A percentile compares a stretch with the other conserved stretches of the same genome.
phyloP scores from a whole-genome alignment of 2,113 vertebrate genomes.

The Hemiscyllium ocellatum region DNA sequence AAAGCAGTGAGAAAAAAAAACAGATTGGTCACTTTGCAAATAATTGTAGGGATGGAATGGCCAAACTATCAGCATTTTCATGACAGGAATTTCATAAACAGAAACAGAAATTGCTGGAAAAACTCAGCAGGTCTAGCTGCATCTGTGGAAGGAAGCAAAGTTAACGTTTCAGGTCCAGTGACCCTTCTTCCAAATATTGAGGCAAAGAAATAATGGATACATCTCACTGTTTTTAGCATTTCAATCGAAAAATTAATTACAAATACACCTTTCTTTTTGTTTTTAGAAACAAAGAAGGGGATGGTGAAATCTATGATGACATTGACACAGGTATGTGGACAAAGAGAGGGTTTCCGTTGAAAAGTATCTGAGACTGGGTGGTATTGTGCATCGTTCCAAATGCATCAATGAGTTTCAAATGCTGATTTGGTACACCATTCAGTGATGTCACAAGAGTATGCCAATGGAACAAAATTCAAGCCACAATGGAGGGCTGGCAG shows the following conservation, averaged over 20 bases:
- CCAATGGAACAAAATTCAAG: not conserved
- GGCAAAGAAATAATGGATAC: not conserved
- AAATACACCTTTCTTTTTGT: conserved; percentile 37
- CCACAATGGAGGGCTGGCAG: not conserved
- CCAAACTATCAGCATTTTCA: not conserved
- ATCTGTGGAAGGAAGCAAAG: no score
- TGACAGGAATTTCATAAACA: not conserved
- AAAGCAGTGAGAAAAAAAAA: not conserved
- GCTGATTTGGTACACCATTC: not conserved
- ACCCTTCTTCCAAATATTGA: no score
- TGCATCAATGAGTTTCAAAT: no score
- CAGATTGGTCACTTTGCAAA: not conserved
- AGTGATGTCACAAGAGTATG: not conserved
- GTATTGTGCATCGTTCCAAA: no score
- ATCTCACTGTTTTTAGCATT: not conserved
- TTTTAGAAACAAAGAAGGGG: conserved; percentile 55
- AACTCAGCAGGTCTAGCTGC: no score
- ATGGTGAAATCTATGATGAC: conserved; percentile 88
- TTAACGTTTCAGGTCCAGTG: no score
- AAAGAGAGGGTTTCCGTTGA: not conserved
- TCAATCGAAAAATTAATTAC: not conserved
- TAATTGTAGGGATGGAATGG: not conserved
- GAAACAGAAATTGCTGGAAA: no score
- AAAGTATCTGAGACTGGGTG: no score
- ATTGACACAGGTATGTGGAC: conserved; percentile 73